Conservation (phyloP, 2,113 vertebrate species). For the Pseudois nayaur region DNA sequence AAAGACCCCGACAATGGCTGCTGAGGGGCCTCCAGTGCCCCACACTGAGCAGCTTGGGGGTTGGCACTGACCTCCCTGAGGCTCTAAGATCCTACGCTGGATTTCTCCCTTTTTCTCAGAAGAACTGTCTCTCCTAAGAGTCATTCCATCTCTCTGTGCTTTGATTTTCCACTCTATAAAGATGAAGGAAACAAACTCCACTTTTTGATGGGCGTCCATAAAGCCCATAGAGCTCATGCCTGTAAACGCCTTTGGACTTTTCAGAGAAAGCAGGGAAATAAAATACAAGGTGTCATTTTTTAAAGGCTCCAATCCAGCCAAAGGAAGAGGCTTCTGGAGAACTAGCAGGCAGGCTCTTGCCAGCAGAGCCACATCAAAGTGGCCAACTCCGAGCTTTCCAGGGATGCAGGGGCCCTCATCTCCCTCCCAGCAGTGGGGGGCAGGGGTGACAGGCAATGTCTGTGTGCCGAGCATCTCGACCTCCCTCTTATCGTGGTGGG, state of each 20-base stretch:
- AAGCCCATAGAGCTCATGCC: background rate
- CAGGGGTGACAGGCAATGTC: background rate
- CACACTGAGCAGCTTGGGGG: background rate
- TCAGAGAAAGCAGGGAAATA: constrained; percentile 46
- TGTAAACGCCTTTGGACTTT: constrained; percentile 27
- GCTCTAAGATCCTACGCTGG: rapidly evolving
- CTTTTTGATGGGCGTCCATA: constrained; percentile 59
- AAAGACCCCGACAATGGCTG: background rate
- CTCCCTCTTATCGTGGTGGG: background rate
- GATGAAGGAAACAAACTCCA: constrained; percentile 21
- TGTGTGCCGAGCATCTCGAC: background rate
- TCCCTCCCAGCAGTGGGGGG: background rate
- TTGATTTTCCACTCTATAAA: constrained; percentile 54
- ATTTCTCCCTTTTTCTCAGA: background rate
- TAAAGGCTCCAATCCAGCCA: constrained; percentile 37
- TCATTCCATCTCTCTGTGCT: background rate
- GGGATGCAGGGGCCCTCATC: background rate
- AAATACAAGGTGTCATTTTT: constrained; percentile 66
- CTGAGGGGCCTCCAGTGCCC: rapidly evolving
- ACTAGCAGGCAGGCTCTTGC: background rate
- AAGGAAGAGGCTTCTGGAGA: constrained; percentile 52
- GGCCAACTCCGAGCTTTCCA: background rate
- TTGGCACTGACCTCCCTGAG: background rate
- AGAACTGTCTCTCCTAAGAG: background rate
- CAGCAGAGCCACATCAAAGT: background rate